phyloP scores from a whole-genome alignment of 2,797 vertebrate genomes.

The Erpetoichthys calabaricus region DNA sequence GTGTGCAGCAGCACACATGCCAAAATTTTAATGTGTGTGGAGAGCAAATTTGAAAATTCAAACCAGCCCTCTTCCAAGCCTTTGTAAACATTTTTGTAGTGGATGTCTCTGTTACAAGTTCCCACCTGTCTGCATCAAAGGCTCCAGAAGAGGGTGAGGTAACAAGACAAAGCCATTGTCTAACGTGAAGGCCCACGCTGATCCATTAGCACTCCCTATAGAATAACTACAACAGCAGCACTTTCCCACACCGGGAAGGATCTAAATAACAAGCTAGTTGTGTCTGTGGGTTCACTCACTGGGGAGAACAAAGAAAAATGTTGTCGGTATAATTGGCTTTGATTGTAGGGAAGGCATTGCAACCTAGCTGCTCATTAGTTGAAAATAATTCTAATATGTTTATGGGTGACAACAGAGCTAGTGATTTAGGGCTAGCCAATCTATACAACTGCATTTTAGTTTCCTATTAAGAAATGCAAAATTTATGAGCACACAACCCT shows the following conservation, averaged over 20 bases:
- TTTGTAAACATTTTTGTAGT: too few relatives aligned
- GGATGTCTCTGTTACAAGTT: not conserved
- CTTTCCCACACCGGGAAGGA: conserved; percentile 1
- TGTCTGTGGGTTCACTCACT: conserved; percentile 2
- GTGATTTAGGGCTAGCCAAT: conserved; percentile 39
- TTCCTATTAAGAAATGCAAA: conserved; percentile 40
- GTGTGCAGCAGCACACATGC: too few relatives aligned
- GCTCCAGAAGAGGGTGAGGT: not conserved
- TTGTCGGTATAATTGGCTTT: conserved; percentile 5
- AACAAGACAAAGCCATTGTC: not conserved
- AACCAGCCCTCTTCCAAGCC: too few relatives aligned
- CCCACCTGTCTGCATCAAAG: conserved; percentile 1
- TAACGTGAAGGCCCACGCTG: not conserved
- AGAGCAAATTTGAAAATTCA: too few relatives aligned
- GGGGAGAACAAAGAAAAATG: conserved; percentile 6
- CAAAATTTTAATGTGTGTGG: too few relatives aligned
- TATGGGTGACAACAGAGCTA: conserved; percentile 22
- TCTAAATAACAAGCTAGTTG: conserved; percentile 4
- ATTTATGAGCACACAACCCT: conserved; percentile 35
- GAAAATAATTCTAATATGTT: conserved; percentile 25
- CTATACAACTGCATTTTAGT: conserved; percentile 44
- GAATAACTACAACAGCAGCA: conserved; percentile 3
- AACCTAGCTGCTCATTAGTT: conserved; percentile 5
- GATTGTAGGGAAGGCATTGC: conserved; percentile 4
- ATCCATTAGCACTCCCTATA: conserved; percentile 2